Evolutionary conservation across 2,113 vertebrate species (phyloP), one percentile per base, ranked within the genome.

Genomic region (Candoia aspera): DNA sequence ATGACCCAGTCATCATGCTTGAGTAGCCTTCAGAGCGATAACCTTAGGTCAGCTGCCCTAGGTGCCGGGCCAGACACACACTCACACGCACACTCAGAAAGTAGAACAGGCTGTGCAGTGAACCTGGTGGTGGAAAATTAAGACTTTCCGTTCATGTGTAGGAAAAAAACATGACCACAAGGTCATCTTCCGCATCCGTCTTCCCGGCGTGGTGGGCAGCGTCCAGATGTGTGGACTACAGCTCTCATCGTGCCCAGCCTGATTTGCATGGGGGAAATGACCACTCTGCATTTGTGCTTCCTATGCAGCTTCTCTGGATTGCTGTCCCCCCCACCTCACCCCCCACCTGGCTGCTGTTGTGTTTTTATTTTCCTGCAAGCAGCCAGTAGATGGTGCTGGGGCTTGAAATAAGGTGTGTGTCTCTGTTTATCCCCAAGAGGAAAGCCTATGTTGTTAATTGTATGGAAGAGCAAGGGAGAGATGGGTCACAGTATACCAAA

Each of bases 301-400:
- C 6, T 24, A 6, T 2, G 23, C 42, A 11, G 24, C 24, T 85
- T 5, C 24, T 37, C 68, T 79, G 33, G 8, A 42, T 42, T 2
- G 23, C 37, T 29, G 49, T 85, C 46, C 26, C 13, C 21, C 49
- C 2, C 46, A 4, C 10, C 26, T 53, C 5, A 17, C 6, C 49
- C 49, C 49, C 49, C 37, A 79, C 54, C 26, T 29, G 13, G 29
- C 33, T 23, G 0, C 0, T 83, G 87, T 19, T 68, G 46, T 55
- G n/a, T 12, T n/a, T 59, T 29, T 21, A 33, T 90, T 91, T 84
- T 24, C 49, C 1, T 24, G 68, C 42, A 68, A 68, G 6, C 42
- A 57, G n/a, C 92, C 60, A 26, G 58, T 62, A 92, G 91, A 55
- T 89, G 91, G 87, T 4, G 53, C 92, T 58, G 10, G 3, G 54